Evolutionary conservation across 2,888 invertebrate genomes (phyloP).

Genomic region (Julus scanicus): DNA sequence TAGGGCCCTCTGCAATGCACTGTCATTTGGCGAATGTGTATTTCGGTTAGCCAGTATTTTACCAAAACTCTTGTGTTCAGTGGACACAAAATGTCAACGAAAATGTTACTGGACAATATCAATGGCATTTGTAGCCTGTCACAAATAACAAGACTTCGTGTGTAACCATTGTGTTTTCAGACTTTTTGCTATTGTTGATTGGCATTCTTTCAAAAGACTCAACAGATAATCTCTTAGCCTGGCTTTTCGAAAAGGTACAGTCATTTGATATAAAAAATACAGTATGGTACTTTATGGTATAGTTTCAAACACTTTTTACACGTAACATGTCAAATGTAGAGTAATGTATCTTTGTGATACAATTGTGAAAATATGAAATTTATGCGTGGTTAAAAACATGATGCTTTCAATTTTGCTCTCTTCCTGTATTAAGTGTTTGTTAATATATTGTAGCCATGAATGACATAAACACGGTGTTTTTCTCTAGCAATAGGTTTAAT

Average conservation of each 20-base stretch:
- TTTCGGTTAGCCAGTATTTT: not conserved
- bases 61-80: not conserved
- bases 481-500: conserved; percentile 1
- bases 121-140: not conserved
- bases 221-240: not conserved
- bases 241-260: not conserved
- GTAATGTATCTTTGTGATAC: no score
- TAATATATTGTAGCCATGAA: no score
- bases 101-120: conserved; percentile 6
- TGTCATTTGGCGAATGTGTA: not conserved
- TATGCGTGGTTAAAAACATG: no score
- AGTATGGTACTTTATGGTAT: no score
- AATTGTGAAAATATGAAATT: no score
- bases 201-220: not conserved
- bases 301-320: no score
- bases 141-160: not conserved
- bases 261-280: no score
- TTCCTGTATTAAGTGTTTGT: no score
- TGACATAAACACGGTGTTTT: no score
- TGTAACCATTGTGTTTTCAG: not conserved
- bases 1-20: not conserved
- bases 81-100: not conserved
- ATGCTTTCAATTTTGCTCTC: no score
- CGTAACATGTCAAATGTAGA: no score
- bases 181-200: not conserved